Conservation (phyloP, 2,113 vertebrate species). For the Climacteris rufus region DNA sequence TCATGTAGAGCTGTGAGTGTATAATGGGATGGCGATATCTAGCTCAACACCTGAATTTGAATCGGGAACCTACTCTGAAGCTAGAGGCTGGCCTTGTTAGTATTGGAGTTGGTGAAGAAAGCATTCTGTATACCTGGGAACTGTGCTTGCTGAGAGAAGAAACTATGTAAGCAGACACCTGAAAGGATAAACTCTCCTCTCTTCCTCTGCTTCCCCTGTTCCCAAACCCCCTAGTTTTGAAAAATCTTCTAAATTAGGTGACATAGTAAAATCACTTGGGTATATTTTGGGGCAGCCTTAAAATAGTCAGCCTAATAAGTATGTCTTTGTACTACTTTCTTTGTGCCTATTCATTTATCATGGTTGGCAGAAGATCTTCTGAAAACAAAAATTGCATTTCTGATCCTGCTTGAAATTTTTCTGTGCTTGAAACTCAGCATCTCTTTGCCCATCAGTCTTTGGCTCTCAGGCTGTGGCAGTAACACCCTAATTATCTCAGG, state of each 20-base stretch:
- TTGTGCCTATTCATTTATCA: not conserved
- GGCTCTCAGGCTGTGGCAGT: not conserved
- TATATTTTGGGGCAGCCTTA: not conserved
- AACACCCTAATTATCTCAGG: not conserved
- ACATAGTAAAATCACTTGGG: not conserved
- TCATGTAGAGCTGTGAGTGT: not conserved
- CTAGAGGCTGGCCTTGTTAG: not conserved
- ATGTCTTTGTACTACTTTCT: slow-evolving; percentile 52
- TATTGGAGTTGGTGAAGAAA: not conserved
- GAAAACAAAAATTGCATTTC: not conserved
- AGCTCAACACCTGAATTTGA: not conserved
- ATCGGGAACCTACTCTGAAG: not conserved
- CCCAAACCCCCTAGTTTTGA: not conserved
- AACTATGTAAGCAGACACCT: not conserved
- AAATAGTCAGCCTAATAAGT: slow-evolving; percentile 51
- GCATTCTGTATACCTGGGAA: not conserved
- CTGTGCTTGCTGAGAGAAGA: not conserved
- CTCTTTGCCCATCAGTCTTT: not conserved
- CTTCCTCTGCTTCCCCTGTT: not conserved
- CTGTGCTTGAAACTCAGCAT: not conserved
- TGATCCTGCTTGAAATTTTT: not conserved
- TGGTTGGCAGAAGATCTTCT: not conserved
- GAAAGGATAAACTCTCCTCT: not conserved
- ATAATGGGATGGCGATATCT: not conserved
- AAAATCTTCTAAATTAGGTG: slow-evolving; percentile 26